These are phyloP conservation scores for Hypercompe scribonia DNA, from an alignment of 2,888 invertebrate species.

Conservation along the genomic window DNA sequence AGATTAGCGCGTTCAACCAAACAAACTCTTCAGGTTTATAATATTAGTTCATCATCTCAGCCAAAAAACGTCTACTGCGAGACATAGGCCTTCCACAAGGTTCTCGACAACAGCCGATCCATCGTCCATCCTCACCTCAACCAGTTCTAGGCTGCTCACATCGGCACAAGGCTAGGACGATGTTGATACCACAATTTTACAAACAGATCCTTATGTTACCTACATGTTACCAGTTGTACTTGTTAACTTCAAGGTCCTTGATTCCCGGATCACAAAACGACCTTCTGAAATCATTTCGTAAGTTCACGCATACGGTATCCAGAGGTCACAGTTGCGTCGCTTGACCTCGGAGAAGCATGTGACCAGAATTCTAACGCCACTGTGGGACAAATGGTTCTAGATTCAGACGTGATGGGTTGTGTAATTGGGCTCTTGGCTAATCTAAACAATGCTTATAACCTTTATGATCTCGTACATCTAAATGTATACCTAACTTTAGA, in stretches of 20 bases:
- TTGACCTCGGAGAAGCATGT: constrained; percentile 4
- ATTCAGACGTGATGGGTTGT: neutral
- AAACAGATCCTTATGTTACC: no score
- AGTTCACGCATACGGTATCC: constrained; percentile 5
- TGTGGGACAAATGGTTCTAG: neutral
- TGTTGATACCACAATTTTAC: no score
- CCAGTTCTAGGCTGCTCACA: no score
- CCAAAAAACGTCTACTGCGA: no score
- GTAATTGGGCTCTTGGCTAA: constrained; percentile 3
- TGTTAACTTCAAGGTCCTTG: neutral
- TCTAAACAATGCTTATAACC: neutral
- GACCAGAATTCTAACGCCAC: neutral
- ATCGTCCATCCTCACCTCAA: no score
- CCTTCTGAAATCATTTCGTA: constrained; percentile 8
- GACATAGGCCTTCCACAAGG: no score
- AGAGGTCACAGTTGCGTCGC: constrained; percentile 14
- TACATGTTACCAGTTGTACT: neutral
- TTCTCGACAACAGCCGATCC: no score
- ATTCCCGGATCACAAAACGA: constrained; percentile 5
- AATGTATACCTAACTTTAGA: no score
- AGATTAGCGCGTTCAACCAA: no score
- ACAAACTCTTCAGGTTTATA: no score
- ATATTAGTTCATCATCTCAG: no score
- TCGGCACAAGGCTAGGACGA: no score
- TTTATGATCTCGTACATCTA: neutral